phyloP scores from a whole-genome alignment of 2,888 invertebrate genomes.

The Nomada fabriciana region DNA sequence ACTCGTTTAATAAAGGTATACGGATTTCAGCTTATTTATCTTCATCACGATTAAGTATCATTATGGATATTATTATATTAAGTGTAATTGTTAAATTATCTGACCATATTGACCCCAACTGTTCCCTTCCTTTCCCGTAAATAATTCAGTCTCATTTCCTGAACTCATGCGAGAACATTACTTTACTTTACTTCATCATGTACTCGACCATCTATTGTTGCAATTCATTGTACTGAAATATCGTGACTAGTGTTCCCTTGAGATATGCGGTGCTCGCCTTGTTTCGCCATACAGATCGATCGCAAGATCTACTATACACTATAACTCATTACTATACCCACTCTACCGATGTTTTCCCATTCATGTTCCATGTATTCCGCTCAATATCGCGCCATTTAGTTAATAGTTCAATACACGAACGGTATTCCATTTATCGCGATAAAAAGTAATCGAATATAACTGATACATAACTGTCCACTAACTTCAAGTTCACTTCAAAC shows the following conservation, averaged over 20 bases:
- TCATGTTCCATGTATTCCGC: constrained; percentile 11
- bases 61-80: not conserved
- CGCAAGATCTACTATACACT: constrained; percentile 29
- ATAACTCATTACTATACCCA: constrained; percentile 17
- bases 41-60: not conserved
- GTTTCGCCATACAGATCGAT: constrained; percentile 49
- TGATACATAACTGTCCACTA: no score
- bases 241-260: constrained; percentile 50
- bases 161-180: constrained; percentile 55
- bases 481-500: no score
- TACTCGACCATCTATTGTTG: constrained; percentile 50
- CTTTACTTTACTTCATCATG: constrained; percentile 35
- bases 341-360: not conserved
- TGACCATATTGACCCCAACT: no score
- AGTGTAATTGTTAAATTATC: not conserved
- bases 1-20: no score
- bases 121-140: constrained; percentile 29
- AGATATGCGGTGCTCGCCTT: constrained; percentile 42
- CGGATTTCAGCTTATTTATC: no score
- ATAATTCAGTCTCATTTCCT: constrained; percentile 47
- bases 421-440: no score
- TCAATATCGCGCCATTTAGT: not conserved
- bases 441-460: no score
- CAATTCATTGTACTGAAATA: constrained; percentile 43
- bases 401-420: not conserved